A percentile compares a stretch with the other conserved stretches of the same genome.
phyloP scores from a whole-genome alignment of 1,140 invertebrate genomes.

The Akabosia matsudoensis region DNA sequence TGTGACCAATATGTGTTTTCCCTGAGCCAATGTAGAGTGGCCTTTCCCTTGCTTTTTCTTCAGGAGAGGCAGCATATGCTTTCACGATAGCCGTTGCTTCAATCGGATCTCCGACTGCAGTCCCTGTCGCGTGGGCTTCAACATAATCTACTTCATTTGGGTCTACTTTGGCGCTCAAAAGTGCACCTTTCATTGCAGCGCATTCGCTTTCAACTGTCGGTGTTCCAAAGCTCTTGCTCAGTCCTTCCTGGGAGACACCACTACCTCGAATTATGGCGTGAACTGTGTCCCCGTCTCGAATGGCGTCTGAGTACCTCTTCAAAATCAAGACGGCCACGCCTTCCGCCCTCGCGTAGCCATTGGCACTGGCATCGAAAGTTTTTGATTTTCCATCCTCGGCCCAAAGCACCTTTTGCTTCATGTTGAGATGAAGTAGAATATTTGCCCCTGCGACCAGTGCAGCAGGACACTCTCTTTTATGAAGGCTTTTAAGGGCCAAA shows the following conservation, averaged over 20 bases:
- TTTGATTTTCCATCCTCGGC: constrained; percentile 81
- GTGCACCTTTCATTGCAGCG: not conserved
- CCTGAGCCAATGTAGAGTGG: constrained; percentile 60
- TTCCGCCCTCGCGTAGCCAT: not conserved
- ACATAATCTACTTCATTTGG: not conserved
- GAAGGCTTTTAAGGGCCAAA: constrained; percentile 73
- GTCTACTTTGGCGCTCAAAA: not conserved
- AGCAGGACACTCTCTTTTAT: constrained; percentile 74
- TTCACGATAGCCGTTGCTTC: constrained; percentile 58
- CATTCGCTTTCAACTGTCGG: not conserved
- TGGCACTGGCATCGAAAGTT: constrained; percentile 70
- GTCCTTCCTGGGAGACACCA: not conserved
- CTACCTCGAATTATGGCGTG: not conserved
- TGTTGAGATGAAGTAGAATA: constrained; percentile 61
- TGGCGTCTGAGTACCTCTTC: not conserved
- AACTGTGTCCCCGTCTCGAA: not conserved
- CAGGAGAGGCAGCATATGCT: not conserved
- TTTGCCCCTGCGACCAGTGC: constrained; percentile 83
- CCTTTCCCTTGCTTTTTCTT: constrained; percentile 40
- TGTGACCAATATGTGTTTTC: constrained; percentile 62
- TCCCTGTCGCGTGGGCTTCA: not conserved
- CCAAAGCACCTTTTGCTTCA: constrained; percentile 57
- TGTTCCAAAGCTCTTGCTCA: not conserved
- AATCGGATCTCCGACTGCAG: constrained; percentile 56
- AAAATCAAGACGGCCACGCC: not conserved